Evolutionary conservation across 2,888 invertebrate genomes (phyloP).

Genomic region (Galeruca laticollis): DNA sequence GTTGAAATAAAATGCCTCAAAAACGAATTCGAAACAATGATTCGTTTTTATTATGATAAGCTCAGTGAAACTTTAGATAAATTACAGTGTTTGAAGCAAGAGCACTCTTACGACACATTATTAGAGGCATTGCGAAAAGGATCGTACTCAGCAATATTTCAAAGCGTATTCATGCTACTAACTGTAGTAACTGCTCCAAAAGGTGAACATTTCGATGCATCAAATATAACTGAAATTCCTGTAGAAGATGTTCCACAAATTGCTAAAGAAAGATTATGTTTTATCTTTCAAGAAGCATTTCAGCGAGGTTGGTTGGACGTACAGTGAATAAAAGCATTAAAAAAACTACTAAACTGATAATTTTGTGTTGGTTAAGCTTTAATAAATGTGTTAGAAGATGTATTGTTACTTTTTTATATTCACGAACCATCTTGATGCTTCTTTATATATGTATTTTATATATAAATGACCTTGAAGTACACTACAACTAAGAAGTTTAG

Average conservation of each 20-base stretch:
- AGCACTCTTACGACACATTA: conserved; percentile 59
- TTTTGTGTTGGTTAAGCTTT: no score
- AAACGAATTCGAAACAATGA: conserved; percentile 10
- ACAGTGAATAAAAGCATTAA: no score
- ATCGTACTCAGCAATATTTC: conserved; percentile 61
- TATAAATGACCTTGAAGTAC: no score
- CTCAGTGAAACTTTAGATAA: conserved; percentile 6
- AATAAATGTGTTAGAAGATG: no score
- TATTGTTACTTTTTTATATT: no score
- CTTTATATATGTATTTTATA: no score
- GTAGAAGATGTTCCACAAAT: conserved; percentile 2
- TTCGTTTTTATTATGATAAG: conserved; percentile 23
- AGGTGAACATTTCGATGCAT: conserved; percentile 19
- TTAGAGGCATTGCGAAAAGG: conserved; percentile 61
- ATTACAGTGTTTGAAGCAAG: not conserved
- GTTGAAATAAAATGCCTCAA: conserved; percentile 12
- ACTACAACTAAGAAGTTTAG: no score
- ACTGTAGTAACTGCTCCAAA: conserved; percentile 42
- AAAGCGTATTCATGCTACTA: conserved; percentile 63
- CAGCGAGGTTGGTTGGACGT: conserved; percentile 8
- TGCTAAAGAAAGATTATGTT: conserved; percentile 3
- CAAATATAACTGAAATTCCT: not conserved
- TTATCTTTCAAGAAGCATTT: conserved; percentile 11
- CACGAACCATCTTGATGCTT: no score
- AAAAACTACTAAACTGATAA: no score